Percentiles rank a stretch among this genome's conserved stretches.
Conservation (phyloP, 2,113 vertebrate genomes). For the Cryptomyrus ogoouensis region DNA sequence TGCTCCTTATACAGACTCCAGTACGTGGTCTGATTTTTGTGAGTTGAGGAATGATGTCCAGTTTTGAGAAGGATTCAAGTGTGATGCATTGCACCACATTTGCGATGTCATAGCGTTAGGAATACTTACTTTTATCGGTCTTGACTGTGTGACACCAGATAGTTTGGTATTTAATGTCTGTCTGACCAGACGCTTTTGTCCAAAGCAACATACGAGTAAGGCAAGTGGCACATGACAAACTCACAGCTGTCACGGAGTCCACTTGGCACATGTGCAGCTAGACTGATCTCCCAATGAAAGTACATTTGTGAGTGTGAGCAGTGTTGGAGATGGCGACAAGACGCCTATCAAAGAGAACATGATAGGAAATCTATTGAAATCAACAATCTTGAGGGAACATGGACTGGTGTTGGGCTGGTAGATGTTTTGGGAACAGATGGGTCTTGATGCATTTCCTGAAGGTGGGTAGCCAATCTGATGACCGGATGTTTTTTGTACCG, state of each 20-base stretch:
- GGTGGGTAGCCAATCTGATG: neutral
- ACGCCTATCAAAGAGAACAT: neutral
- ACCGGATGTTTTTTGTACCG: neutral
- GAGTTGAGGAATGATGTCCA: neutral
- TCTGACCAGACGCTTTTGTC: neutral
- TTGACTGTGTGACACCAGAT: neutral
- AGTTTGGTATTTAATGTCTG: neutral
- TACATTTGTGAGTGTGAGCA: neutral
- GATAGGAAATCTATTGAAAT: neutral
- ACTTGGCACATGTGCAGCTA: neutral
- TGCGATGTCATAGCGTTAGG: neutral
- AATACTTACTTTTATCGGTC: neutral
- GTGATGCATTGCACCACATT: neutral
- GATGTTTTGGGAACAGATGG: neutral
- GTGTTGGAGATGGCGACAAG: neutral
- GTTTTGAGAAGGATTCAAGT: neutral
- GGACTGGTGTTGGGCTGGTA: neutral
- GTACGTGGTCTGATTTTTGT: neutral
- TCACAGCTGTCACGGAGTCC: neutral
- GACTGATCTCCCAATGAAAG: neutral
- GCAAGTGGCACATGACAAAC: neutral
- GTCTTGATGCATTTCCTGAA: neutral
- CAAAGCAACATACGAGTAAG: neutral
- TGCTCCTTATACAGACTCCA: neutral
- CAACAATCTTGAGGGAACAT: neutral